Conservation (phyloP, 2,113 vertebrate species). For the Pholis gunnellus region DNA sequence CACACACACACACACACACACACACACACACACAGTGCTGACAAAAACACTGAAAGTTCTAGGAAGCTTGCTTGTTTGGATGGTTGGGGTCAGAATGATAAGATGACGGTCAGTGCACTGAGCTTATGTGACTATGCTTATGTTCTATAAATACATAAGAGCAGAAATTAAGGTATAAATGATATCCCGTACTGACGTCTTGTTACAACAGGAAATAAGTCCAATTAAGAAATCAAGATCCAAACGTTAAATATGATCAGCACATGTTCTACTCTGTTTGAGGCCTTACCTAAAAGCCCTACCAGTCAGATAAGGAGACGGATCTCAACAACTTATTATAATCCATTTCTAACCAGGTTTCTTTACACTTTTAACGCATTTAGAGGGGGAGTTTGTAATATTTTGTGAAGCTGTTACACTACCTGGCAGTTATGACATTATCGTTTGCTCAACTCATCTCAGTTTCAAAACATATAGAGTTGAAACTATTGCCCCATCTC, state of each 20-base stretch:
- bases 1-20: background rate
- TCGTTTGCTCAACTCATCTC: background rate
- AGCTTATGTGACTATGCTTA: background rate
- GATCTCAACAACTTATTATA: background rate
- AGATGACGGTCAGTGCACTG: conserved; percentile 42
- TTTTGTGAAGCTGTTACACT: background rate
- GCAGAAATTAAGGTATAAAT: background rate
- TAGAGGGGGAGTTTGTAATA: background rate
- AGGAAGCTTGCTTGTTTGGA: conserved; percentile 40
- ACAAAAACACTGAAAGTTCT: conserved; percentile 40
- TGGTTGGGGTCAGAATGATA: conserved; percentile 33
- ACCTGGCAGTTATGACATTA: background rate
- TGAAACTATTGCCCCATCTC: background rate
- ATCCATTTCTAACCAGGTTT: background rate
- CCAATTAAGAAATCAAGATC: background rate
- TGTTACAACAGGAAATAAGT: background rate
- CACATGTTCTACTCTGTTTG: background rate
- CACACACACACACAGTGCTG: background rate
- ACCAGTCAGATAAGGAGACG: background rate
- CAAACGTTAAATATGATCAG: background rate
- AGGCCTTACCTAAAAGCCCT: background rate
- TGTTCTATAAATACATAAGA: background rate
- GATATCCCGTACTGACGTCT: no score
- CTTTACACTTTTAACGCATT: background rate
- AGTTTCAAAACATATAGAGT: background rate